These are phyloP conservation scores for Crotalus viridis DNA, from an alignment of 2,113 vertebrate species.

Conservation along the genomic window DNA sequence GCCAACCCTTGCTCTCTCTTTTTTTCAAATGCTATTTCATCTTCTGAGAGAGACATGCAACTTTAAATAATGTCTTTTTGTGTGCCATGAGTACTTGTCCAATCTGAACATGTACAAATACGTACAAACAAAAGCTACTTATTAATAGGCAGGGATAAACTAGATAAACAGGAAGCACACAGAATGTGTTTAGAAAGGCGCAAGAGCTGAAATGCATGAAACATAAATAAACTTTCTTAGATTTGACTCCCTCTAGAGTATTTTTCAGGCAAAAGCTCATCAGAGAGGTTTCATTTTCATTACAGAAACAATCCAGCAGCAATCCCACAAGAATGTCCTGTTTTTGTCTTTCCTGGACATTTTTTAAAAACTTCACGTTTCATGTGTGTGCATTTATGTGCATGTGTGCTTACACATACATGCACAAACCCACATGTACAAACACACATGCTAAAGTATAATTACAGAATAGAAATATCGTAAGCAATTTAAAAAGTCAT, in stretches of 20 bases:
- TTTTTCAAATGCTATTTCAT: slow-evolving; percentile 41
- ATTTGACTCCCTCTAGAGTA: slow-evolving; percentile 98
- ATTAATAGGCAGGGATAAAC: slow-evolving; percentile 56
- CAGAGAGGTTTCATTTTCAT: slow-evolving; percentile 44
- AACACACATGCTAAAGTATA: not conserved
- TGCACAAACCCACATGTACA: not conserved
- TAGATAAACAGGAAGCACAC: slow-evolving; percentile 57
- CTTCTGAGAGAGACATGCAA: slow-evolving; percentile 37
- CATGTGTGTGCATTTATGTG: not conserved
- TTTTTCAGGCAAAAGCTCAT: slow-evolving; percentile 71
- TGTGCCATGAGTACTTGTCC: slow-evolving; percentile 44
- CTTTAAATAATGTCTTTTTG: slow-evolving; percentile 37
- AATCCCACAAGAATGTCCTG: not conserved
- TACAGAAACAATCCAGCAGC: not conserved
- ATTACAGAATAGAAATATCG: not conserved
- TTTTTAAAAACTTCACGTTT: not conserved
- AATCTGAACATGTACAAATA: slow-evolving; percentile 50
- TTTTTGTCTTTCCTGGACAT: not conserved
- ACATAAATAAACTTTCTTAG: slow-evolving; percentile 80
- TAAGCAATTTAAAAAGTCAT: not conserved
- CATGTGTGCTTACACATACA: not conserved
- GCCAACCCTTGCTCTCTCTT: slow-evolving; percentile 12
- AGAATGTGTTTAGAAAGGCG: slow-evolving; percentile 52
- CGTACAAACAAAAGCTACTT: slow-evolving; percentile 35
- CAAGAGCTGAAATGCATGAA: slow-evolving; percentile 54